Base-by-base conservation (phyloP, 1,140 invertebrate species). In the Bombus confusus region DNA sequence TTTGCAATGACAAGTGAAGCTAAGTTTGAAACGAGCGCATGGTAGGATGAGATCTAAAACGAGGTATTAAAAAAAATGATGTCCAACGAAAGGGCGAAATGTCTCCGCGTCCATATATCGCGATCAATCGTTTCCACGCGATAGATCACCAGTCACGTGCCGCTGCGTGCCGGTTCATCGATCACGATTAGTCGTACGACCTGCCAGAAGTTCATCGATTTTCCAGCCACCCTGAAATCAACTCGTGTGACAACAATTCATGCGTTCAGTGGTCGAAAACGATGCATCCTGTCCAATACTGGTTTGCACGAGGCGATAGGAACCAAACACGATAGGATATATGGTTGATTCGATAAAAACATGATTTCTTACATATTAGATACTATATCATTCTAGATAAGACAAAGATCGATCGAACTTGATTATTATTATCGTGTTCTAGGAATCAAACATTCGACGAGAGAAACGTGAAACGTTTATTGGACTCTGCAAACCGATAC, bases 61-160 rank as follows among this genome's bases (percentile, higher is more conserved):
- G 37, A 18, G 25, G 25, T 31, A 34, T 72, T 57, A 34, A 57
- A 71, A 47, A 41, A 64, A 80, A 47, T 71, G 75, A 79, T 80
- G 31, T 28, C 43, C 25, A 43, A 41, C 69, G 83, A 85, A 80
- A 80, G 41, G 34, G 77, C 77, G 34, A 85, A 75, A 81, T 39
- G 71, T 81, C 75, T 75, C 66, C 84, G 68, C 37, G 79, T 43
- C 71, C 71, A 59, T 81, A 81, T 81, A 85, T 73, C 78, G 83
- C 83, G 83, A 85, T 75, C 77, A n/a, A 71, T 74, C 79, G 69
- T 81, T 85, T 85, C 84, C 84, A 81, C 84, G 84, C 84, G 78
- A 85, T 85, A 81, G 84, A 85, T 85, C 84, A 81, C 43, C 43
- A n/a, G 78, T 81, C 84, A 85, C 84, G 84, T 85, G 84, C 71